phyloP scores from a whole-genome alignment of 2,797 vertebrate species.

The Schizothorax lantsangensis region DNA sequence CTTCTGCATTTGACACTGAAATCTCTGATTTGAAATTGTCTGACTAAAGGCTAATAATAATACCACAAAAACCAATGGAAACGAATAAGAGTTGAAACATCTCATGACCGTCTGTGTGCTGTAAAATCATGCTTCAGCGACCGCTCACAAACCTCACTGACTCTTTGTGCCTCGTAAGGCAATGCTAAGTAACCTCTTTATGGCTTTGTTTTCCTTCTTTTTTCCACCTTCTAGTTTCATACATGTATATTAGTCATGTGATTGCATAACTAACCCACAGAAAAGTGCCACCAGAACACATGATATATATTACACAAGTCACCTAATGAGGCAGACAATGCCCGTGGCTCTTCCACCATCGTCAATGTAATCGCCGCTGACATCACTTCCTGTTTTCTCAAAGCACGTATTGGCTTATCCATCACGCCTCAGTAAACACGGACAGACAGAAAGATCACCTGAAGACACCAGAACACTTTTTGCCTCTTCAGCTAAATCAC shows the following conservation, averaged over 20 bases:
- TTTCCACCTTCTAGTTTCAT: background rate
- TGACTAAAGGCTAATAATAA: background rate
- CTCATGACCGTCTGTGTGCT: background rate
- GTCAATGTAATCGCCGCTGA: background rate
- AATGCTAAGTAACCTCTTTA: background rate
- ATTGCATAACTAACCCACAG: slow-evolving; percentile 56
- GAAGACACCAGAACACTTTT: slow-evolving; percentile 33
- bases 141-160: background rate
- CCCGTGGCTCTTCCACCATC: background rate
- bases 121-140: background rate
- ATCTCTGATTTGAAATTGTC: background rate
- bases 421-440: slow-evolving; percentile 6
- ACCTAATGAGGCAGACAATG: slow-evolving; percentile 28
- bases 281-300: slow-evolving; percentile 22
- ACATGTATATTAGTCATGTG: slow-evolving; percentile 34
- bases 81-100: background rate
- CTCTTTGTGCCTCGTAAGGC: background rate
- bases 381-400: slow-evolving; percentile 45
- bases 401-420: slow-evolving; percentile 27
- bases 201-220: slow-evolving; percentile 1
- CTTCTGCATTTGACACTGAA: background rate
- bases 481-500: slow-evolving; percentile 13
- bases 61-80: background rate
- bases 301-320: slow-evolving; percentile 18
- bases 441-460: slow-evolving; percentile 24